These are phyloP conservation scores for Zeugodacus cucurbitae DNA, from an alignment of 1,140 invertebrate species.

Conservation along the genomic window DNA sequence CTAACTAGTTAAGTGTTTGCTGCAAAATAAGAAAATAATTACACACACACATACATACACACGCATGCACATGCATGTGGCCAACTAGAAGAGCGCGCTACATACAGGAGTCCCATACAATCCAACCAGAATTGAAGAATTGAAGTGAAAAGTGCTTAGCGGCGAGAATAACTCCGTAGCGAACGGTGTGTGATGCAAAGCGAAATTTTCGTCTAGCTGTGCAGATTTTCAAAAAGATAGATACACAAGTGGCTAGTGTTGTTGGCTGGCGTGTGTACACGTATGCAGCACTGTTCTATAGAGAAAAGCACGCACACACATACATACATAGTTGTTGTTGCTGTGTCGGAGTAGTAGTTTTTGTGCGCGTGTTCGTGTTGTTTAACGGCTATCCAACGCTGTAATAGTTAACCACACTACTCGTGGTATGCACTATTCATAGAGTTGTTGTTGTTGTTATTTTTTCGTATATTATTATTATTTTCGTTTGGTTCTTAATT, in stretches of 20 bases:
- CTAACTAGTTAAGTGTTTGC: neutral
- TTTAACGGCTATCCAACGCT: neutral
- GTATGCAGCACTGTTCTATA: neutral
- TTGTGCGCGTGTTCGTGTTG: neutral
- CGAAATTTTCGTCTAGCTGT: constrained; percentile 12
- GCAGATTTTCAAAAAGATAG: constrained; percentile 3
- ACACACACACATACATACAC: neutral
- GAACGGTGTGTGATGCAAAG: neutral
- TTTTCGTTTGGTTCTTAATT: neutral
- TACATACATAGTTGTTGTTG: neutral
- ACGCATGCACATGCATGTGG: neutral
- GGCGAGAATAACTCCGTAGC: neutral
- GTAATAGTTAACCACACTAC: neutral
- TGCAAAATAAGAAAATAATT: neutral
- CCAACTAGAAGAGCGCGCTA: neutral
- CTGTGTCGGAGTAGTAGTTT: neutral
- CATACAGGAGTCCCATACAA: neutral
- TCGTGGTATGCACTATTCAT: neutral
- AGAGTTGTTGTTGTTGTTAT: neutral
- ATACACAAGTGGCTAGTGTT: neutral
- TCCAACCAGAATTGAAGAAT: neutral
- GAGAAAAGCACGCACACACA: neutral
- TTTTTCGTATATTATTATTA: neutral
- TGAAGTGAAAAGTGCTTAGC: neutral
- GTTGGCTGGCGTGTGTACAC: neutral